Conservation (phyloP, 2,797 vertebrate genomes). For the Gadopsis bispinosus region DNA sequence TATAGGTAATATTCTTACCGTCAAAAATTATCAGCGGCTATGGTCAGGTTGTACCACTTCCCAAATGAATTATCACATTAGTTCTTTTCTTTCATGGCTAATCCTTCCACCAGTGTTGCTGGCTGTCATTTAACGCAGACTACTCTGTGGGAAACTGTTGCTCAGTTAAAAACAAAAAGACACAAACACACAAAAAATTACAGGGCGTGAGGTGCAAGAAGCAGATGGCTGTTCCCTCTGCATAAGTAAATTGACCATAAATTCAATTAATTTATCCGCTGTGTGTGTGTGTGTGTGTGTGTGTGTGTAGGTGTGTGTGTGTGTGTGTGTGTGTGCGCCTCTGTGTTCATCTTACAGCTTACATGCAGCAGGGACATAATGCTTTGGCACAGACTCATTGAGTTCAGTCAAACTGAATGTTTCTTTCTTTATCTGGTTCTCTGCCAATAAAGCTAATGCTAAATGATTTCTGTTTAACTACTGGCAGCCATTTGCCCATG, state of each 20-base stretch:
- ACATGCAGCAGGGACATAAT: constrained; percentile 11
- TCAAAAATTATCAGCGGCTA: too few relatives aligned
- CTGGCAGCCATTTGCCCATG: constrained; percentile 41
- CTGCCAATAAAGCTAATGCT: constrained; percentile 47
- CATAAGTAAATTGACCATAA: constrained; percentile 77
- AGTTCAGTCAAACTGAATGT: constrained; percentile 57
- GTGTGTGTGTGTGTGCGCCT: not conserved
- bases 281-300: constrained; percentile 6
- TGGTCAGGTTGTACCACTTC: constrained; percentile 5
- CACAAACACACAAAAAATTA: constrained; percentile 26
- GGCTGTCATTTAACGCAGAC: constrained; percentile 24
- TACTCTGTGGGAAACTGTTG: constrained; percentile 48
- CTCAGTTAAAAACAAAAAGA: constrained; percentile 31
- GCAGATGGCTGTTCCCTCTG: constrained; percentile 68
- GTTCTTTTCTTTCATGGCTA: constrained; percentile 17
- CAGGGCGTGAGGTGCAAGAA: constrained; percentile 44
- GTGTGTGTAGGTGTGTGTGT: constrained; percentile 17
- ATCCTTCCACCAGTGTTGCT: constrained; percentile 33
- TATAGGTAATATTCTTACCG: not conserved
- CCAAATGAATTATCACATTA: constrained; percentile 48
- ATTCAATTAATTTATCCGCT: constrained; percentile 63
- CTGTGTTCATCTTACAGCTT: constrained; percentile 27
- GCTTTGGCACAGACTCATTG: constrained; percentile 35
- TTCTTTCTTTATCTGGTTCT: constrained; percentile 38
- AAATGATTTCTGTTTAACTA: constrained; percentile 52